Conservation (phyloP, 2,113 vertebrate species). For the Pagrus major region DNA sequence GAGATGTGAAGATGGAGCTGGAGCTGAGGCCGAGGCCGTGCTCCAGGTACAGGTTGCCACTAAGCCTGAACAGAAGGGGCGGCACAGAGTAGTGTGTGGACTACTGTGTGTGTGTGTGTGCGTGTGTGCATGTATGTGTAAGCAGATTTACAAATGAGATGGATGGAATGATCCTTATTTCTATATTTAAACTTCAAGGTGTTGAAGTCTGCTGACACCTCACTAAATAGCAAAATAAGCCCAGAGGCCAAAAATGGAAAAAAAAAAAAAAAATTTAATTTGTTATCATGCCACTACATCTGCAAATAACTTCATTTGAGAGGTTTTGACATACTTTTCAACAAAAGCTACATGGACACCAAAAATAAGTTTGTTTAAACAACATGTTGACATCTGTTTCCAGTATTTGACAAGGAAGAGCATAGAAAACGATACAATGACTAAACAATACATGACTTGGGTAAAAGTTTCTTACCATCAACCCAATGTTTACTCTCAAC, state of each 20-base stretch:
- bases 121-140: no score
- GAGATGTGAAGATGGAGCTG: slow-evolving; percentile 77
- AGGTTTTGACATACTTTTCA: not conserved
- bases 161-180: slow-evolving; percentile 29
- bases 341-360: no score
- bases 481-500: no score
- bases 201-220: slow-evolving; percentile 35
- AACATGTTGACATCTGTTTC: no score
- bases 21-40: slow-evolving; percentile 56
- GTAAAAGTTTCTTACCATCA: no score
- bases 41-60: slow-evolving; percentile 68
- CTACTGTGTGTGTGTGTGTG: not conserved
- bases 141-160: slow-evolving; percentile 31
- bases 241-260: not conserved
- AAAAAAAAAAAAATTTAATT: not conserved
- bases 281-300: not conserved
- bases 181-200: slow-evolving; percentile 54
- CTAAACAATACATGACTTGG: no score
- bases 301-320: not conserved
- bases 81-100: slow-evolving; percentile 15
- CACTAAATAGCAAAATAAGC: not conserved
- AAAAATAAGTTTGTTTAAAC: no score
- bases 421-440: no score
- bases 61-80: slow-evolving; percentile 50
- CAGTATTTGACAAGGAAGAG: no score